These are phyloP conservation scores for Aythya baeri DNA, from an alignment of 2,113 vertebrate genomes.

Conservation along the genomic window DNA sequence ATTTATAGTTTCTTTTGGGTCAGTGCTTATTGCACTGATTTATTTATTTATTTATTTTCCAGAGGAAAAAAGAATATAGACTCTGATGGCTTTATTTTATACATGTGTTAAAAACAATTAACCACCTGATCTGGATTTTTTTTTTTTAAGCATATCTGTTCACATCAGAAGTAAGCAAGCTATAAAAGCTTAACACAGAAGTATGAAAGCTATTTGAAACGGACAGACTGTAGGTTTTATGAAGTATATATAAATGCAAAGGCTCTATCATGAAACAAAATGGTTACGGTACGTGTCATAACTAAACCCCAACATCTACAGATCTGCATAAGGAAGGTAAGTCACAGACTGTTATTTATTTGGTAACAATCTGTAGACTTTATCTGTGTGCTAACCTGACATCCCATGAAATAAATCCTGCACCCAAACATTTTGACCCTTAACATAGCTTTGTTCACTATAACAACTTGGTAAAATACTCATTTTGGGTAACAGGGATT, in stretches of 20 bases:
- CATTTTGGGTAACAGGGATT: not conserved
- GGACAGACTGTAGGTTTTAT: not conserved
- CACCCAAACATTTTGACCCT: not conserved
- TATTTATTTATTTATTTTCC: not conserved
- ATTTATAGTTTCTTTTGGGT: not conserved
- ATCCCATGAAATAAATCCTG: not conserved
- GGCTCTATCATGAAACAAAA: not conserved
- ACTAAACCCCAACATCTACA: not conserved
- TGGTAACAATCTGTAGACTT: not conserved
- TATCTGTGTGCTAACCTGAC: not conserved
- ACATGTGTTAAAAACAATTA: not conserved
- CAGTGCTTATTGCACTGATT: not conserved
- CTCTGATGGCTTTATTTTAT: not conserved
- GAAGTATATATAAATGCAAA: not conserved
- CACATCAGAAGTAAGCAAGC: not conserved
- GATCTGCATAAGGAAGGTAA: not conserved
- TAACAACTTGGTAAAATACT: not conserved
- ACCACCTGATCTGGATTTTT: not conserved
- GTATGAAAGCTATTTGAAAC: not conserved
- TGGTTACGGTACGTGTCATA: not conserved
- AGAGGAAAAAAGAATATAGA: not conserved
- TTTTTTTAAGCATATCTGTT: not conserved
- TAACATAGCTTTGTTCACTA: not conserved
- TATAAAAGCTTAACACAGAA: not conserved
- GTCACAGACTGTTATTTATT: not conserved